Percentiles rank a stretch among this genome's conserved stretches.
These are phyloP conservation scores for Erebia palarica DNA, from an alignment of 2,888 invertebrate species.

Conservation along the genomic window DNA sequence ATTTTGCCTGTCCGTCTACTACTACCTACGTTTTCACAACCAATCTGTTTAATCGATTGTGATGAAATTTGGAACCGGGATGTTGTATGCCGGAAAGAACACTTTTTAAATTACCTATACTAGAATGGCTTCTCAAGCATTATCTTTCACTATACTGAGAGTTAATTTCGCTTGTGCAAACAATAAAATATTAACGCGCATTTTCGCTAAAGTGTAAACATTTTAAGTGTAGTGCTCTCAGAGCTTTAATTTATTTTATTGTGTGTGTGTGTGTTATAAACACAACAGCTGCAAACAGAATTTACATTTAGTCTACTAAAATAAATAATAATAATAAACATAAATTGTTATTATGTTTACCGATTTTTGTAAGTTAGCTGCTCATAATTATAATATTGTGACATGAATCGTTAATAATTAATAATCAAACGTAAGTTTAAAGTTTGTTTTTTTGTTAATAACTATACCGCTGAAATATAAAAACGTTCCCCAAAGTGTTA, in stretches of 20 bases:
- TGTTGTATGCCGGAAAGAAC: too few species aligned
- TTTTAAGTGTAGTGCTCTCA: background rate
- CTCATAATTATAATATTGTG: too few species aligned
- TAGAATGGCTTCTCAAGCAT: background rate
- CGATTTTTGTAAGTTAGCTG: too few species aligned
- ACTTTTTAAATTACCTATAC: background rate
- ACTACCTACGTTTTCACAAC: too few species aligned
- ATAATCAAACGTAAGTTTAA: background rate
- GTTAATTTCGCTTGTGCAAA: background rate
- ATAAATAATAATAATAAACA: background rate
- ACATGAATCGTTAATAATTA: too few species aligned
- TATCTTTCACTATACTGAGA: background rate
- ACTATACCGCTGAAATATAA: background rate
- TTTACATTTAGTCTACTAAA: background rate
- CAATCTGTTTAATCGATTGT: too few species aligned
- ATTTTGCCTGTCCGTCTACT: too few species aligned
- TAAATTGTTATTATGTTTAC: background rate
- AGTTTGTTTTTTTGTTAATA: background rate
- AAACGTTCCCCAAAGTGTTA: background rate
- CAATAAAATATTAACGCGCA: background rate
- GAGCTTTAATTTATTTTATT: conserved; percentile 8
- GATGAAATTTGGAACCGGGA: too few species aligned
- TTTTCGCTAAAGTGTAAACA: conserved; percentile 1
- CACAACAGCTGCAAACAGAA: conserved; percentile 1
- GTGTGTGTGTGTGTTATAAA: too few species aligned